Evolutionary conservation across 2,888 invertebrate genomes (phyloP).

Genomic region (Microctonus hyperodae): DNA sequence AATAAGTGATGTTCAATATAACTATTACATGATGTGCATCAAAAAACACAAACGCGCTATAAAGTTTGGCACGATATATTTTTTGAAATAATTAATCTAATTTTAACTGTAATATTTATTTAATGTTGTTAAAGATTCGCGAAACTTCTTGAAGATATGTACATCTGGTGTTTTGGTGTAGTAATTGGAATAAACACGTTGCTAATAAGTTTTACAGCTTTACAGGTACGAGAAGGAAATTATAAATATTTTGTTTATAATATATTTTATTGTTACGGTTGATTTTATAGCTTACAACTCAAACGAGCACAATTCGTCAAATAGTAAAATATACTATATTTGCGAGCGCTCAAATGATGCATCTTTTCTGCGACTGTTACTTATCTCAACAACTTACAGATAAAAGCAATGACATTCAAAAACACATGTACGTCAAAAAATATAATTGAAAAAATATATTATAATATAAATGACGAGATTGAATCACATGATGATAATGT

Average conservation of each 20-base stretch:
- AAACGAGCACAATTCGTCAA: background rate
- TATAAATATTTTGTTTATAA: background rate
- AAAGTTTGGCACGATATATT: background rate
- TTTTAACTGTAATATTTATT: background rate
- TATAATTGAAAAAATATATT: background rate
- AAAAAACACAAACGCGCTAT: background rate
- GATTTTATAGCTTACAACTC: background rate
- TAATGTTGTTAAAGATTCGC: background rate
- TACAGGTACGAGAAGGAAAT: conserved; percentile 29
- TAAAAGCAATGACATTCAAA: conserved; percentile 16
- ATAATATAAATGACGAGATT: background rate
- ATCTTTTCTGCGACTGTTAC: conserved; percentile 22
- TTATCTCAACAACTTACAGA: conserved; percentile 28
- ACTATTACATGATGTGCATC: background rate
- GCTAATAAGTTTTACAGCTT: conserved; percentile 30
- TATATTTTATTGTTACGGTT: no score
- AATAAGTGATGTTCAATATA: background rate
- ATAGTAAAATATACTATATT: background rate
- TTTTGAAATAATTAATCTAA: background rate
- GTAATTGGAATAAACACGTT: conserved; percentile 6
- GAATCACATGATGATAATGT: background rate
- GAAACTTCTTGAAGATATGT: background rate
- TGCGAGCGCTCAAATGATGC: background rate
- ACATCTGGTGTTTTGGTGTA: background rate
- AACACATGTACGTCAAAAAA: conserved; percentile 18